Conservation (phyloP, 2,797 vertebrate species). For the Apogon hyalosoma region DNA sequence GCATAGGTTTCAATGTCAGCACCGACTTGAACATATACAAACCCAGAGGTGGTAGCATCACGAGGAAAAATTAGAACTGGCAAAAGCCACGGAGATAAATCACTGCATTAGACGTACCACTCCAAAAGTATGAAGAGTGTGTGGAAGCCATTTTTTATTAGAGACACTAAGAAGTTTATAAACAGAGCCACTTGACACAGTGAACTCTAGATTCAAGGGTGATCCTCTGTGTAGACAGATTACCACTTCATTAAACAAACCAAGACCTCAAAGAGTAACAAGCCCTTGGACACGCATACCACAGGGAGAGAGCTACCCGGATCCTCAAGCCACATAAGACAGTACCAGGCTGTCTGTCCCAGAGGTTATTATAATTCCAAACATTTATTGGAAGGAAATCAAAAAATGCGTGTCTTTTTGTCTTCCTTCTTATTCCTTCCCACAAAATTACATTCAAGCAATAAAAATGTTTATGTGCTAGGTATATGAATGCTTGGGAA, state of each 20-base stretch:
- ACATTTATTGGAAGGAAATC: slow-evolving; percentile 83
- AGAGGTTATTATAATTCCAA: slow-evolving; percentile 75
- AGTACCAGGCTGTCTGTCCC: slow-evolving; percentile 64
- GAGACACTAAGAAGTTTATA: slow-evolving; percentile 64
- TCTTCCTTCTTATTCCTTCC: slow-evolving; percentile 61
- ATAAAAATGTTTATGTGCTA: slow-evolving; percentile 79
- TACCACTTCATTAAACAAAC: slow-evolving; percentile 82
- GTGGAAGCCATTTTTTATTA: slow-evolving; percentile 54
- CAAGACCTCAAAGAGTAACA: slow-evolving; percentile 74
- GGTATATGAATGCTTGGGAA: slow-evolving; percentile 71
- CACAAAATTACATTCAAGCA: slow-evolving; percentile 77
- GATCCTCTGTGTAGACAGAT: slow-evolving; percentile 81
- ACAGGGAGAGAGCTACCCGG: slow-evolving; percentile 57
- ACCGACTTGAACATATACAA: slow-evolving; percentile 50
- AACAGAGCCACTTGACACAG: slow-evolving; percentile 70
- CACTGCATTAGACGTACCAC: slow-evolving; percentile 25
- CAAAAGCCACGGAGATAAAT: slow-evolving; percentile 19
- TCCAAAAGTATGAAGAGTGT: slow-evolving; percentile 13
- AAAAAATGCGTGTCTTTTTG: slow-evolving; percentile 72
- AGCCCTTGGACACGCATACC: slow-evolving; percentile 68
- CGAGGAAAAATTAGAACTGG: neutral
- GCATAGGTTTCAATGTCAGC: slow-evolving; percentile 57
- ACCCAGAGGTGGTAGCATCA: slow-evolving; percentile 31
- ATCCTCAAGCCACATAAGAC: slow-evolving; percentile 79
- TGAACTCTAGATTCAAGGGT: slow-evolving; percentile 67